Evolutionary conservation across 2,113 vertebrate species (phyloP).

Genomic region (Tupaia chinensis): DNA sequence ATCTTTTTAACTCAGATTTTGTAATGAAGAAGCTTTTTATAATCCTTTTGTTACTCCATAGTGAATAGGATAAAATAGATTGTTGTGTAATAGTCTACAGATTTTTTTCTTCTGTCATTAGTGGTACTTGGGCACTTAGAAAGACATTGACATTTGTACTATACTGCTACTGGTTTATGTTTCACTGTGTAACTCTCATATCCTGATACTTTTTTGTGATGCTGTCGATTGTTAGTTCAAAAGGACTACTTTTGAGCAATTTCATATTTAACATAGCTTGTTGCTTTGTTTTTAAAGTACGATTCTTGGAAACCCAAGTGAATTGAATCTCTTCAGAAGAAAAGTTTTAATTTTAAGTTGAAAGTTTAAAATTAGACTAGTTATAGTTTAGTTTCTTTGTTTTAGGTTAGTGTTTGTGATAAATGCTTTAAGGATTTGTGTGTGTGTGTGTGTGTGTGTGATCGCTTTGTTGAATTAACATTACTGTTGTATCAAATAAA

Average conservation of each 20-base stretch:
- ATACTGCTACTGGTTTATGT: background rate
- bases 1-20: background rate
- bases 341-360: background rate
- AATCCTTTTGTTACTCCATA: constrained; percentile 13
- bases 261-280: background rate
- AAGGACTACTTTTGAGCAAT: background rate
- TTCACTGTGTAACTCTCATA: background rate
- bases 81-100: background rate
- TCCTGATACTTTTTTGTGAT: background rate
- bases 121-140: background rate
- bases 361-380: background rate
- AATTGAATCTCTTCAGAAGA: background rate
- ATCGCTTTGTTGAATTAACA: background rate
- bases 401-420: background rate
- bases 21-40: constrained; percentile 9
- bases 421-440: background rate
- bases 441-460: background rate
- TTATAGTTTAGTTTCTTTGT: background rate
- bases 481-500: background rate
- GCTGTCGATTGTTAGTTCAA: background rate
- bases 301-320: background rate
- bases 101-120: background rate
- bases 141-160: constrained; percentile 8
- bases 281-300: constrained; percentile 2
- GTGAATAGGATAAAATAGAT: background rate